Base-by-base conservation (phyloP, 2,888 invertebrate genomes). In the Drosophila acutilabella region DNA sequence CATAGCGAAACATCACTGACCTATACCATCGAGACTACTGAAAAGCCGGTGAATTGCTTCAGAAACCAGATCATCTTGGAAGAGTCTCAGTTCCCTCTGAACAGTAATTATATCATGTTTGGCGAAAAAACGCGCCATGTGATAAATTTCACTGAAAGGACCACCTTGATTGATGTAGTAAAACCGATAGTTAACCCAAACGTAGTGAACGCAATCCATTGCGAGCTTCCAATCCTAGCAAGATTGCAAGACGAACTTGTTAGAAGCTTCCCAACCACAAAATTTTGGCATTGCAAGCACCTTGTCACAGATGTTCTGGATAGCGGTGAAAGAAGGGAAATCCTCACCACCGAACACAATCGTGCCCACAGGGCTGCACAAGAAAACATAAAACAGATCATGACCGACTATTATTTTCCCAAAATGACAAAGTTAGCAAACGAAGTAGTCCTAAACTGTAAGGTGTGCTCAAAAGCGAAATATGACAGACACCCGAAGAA, bases 211-310 rank as follows among this genome's bases (percentile, higher is more conserved):
- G 51, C 38, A 4, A 20, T 38, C 4, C 36, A 14, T 13, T 51
- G 51, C 10, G 51, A 51, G 8, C n/a, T 38, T 7, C 51, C 18
- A 4, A 23, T 36, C 0, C 20, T 38, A 6, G 38, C 50, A 5
- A 11, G 13, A 4, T 13, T 51, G 0, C 50, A 38, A 18, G 13
- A 51, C 38, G 18, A 38, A 11, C 3, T 51, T 2, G 50, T 51
- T 4, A 5, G 18, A 4, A 18, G 18, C 5, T 53, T 41, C 52
- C 52, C 52, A 1, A n/a, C 40, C 14, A 41, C 41, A 0, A 53
- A 41, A 13, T 41, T 53, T 16, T 53, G 52, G 41, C 41, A 41
- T 10, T 53, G 52, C 11, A 53, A 53, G 14, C 26, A 53, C n/a
- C 13, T 16, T 6, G 50, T 50, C 13, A 13, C 7, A 2, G 50